Conservation (phyloP, 2,888 invertebrate species). For the Camptogramma bilineatum region DNA sequence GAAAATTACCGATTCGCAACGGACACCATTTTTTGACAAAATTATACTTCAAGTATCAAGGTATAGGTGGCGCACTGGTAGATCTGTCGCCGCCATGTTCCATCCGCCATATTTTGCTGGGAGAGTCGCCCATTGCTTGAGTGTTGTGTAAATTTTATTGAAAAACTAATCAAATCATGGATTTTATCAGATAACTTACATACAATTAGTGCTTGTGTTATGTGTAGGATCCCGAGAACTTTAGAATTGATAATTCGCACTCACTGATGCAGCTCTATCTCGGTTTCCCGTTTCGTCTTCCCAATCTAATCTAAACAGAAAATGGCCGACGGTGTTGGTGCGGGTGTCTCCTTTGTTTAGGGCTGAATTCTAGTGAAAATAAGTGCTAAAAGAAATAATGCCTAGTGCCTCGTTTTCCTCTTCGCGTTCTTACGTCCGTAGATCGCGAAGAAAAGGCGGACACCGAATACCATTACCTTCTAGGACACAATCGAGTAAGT, state of each 20-base stretch:
- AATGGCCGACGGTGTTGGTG: slow-evolving; percentile 93
- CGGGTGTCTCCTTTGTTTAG: slow-evolving; percentile 94
- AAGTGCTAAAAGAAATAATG: slow-evolving; percentile 89
- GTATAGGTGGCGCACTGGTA: slow-evolving; percentile 26
- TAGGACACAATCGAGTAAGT: slow-evolving; percentile 92
- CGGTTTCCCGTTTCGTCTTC: slow-evolving; percentile 77
- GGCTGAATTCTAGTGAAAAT: slow-evolving; percentile 84
- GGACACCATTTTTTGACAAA: too few relatives aligned
- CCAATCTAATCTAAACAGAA: slow-evolving; percentile 88
- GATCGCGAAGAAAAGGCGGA: slow-evolving; percentile 96
- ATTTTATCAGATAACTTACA: slow-evolving; percentile 73
- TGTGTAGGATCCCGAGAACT: slow-evolving; percentile 66
- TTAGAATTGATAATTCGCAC: slow-evolving; percentile 53
- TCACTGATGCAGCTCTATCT: slow-evolving; percentile 70
- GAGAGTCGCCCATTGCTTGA: slow-evolving; percentile 78
- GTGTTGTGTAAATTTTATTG: slow-evolving; percentile 73
- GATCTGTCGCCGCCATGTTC: slow-evolving; percentile 72
- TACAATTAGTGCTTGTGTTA: slow-evolving; percentile 72
- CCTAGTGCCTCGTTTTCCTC: slow-evolving; percentile 98
- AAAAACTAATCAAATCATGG: slow-evolving; percentile 73
- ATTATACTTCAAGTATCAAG: background rate
- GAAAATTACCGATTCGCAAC: too few relatives aligned
- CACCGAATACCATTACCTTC: slow-evolving; percentile 94
- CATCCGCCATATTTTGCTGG: slow-evolving; percentile 83
- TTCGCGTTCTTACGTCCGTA: slow-evolving; percentile 95